phyloP scores from a whole-genome alignment of 2,797 vertebrate genomes.

The Gadopsis marmoratus region DNA sequence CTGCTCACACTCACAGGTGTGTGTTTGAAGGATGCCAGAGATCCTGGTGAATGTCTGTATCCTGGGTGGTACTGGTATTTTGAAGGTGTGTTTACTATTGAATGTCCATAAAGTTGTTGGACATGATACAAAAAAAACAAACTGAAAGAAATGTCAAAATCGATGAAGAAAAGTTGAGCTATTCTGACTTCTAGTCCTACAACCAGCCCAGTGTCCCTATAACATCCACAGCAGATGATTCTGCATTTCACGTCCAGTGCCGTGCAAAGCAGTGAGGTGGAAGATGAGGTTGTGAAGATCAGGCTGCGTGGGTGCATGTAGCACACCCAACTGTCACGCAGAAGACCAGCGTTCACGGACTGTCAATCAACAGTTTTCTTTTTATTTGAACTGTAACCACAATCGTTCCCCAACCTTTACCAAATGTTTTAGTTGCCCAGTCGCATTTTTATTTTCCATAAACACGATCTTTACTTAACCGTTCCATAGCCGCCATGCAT shows the following conservation, averaged over 20 bases:
- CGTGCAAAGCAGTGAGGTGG: neutral
- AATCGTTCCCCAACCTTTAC: neutral
- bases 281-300: neutral
- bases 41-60: neutral
- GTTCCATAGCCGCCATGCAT: neutral
- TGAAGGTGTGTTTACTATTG: neutral
- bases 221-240: neutral
- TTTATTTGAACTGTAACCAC: neutral
- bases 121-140: neutral
- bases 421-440: neutral
- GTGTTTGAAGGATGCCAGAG: slow-evolving; percentile 32
- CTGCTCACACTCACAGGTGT: slow-evolving; percentile 61
- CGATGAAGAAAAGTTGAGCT: neutral
- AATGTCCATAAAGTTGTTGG: slow-evolving; percentile 5
- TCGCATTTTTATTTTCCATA: neutral
- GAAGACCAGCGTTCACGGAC: neutral
- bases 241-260: neutral
- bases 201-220: neutral
- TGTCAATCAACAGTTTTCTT: neutral
- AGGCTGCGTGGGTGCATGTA: neutral
- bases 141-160: neutral
- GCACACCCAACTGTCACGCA: neutral
- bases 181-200: neutral
- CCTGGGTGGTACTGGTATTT: neutral
- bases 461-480: neutral